Conservation (phyloP, 2,888 invertebrate genomes). For the Micropterix aruncella region DNA sequence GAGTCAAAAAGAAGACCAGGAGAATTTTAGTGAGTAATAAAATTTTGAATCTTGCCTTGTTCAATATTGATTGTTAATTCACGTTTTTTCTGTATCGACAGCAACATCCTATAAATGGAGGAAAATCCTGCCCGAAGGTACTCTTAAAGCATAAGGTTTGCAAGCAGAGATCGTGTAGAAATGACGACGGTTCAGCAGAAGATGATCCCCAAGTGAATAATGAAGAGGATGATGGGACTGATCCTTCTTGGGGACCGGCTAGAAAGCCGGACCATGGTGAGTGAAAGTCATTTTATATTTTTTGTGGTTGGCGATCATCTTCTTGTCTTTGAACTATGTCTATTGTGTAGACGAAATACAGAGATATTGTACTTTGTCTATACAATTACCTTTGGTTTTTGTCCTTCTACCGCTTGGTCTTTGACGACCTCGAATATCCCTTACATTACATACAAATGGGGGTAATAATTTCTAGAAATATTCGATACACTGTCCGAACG, state of each 20-base stretch:
- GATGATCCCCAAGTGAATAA: constrained; percentile 1
- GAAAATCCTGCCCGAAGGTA: constrained; percentile 35
- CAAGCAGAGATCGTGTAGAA: constrained; percentile 15
- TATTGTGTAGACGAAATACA: too few relatives aligned
- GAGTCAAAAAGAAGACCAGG: constrained; percentile 30
- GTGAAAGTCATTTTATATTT: too few relatives aligned
- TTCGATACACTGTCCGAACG: too few relatives aligned
- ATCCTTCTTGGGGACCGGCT: constrained; percentile 13
- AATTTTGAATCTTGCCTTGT: constrained; percentile 2
- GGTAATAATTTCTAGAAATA: too few relatives aligned
- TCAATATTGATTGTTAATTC: background rate
- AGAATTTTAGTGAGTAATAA: constrained; percentile 25
- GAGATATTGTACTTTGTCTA: too few relatives aligned
- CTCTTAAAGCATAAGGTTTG: constrained; percentile 24
- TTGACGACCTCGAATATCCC: too few relatives aligned
- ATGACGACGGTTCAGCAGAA: background rate
- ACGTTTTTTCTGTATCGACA: constrained; percentile 10
- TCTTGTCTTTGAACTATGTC: too few relatives aligned
- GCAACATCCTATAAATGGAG: constrained; percentile 30
- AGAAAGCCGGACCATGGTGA: background rate
- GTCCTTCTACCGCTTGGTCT: too few relatives aligned
- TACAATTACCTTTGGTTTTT: too few relatives aligned
- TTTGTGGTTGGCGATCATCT: too few relatives aligned
- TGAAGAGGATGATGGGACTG: constrained; percentile 7
- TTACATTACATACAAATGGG: too few relatives aligned